phyloP scores from a whole-genome alignment of 2,113 vertebrate species.

The Oxygymnocypris stewartii region DNA sequence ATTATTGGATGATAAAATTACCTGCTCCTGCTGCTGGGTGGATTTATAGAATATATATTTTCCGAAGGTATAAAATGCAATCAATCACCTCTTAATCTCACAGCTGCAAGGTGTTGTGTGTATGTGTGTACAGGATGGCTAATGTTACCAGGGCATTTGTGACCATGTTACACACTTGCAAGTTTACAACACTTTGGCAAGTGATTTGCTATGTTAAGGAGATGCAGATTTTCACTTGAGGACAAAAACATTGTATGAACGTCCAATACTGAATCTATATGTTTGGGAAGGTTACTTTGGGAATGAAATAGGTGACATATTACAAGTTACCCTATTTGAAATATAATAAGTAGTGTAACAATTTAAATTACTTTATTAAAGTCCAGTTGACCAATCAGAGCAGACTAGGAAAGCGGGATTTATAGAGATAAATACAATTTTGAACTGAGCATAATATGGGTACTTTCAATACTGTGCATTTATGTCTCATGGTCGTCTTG shows the following conservation, averaged over 20 bases:
- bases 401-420: background rate
- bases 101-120: slow-evolving; percentile 28
- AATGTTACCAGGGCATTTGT: background rate
- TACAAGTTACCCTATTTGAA: too few relatives aligned
- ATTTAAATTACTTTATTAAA: too few relatives aligned
- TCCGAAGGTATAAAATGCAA: slow-evolving; percentile 50
- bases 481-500: background rate
- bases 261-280: background rate
- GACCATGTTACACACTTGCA: background rate
- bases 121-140: background rate
- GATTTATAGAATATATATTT: slow-evolving; percentile 57
- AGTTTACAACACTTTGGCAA: background rate
- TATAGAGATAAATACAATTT: background rate
- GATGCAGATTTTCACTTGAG: background rate
- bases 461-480: background rate
- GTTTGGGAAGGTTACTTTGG: background rate
- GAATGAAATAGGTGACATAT: too few relatives aligned
- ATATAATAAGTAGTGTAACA: too few relatives aligned
- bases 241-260: background rate
- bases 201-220: too few relatives aligned
- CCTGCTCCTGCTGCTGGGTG: slow-evolving; percentile 61
- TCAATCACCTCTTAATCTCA: slow-evolving; percentile 54
- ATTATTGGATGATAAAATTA: slow-evolving; percentile 75
- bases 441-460: background rate
- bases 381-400: background rate